Evolutionary conservation across 1,140 invertebrate genomes (phyloP).

Genomic region (Arctopsyche grandis): DNA sequence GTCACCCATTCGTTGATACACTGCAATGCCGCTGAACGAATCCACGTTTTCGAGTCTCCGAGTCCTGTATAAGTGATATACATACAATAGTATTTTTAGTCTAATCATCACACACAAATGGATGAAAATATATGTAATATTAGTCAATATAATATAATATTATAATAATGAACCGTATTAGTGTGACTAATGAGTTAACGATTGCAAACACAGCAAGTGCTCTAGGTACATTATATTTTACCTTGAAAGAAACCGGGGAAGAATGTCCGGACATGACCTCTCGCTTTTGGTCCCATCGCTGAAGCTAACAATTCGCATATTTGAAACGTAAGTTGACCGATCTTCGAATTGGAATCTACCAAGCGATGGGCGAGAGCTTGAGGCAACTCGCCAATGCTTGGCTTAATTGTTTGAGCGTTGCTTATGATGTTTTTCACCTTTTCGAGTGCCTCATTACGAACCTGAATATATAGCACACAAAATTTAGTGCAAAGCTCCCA

Average conservation of each 20-base stretch:
- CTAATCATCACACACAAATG: background rate
- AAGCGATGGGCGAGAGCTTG: constrained; percentile 80
- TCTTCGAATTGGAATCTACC: constrained; percentile 90
- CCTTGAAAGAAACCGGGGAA: constrained; percentile 87
- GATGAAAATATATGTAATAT: too few species aligned
- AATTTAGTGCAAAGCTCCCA: constrained; percentile 17
- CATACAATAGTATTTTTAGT: background rate
- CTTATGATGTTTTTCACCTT: constrained; percentile 80
- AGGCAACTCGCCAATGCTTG: constrained; percentile 84
- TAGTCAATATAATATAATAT: too few species aligned
- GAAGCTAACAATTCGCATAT: constrained; percentile 83
- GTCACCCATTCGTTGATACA: constrained; percentile 87
- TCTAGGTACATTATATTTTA: constrained; percentile 59
- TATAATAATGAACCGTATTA: too few species aligned
- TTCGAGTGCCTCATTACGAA: constrained; percentile 83
- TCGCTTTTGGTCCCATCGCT: constrained; percentile 84
- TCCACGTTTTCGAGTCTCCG: constrained; percentile 77
- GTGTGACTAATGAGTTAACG: too few species aligned
- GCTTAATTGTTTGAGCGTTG: constrained; percentile 82
- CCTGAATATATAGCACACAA: constrained; percentile 61
- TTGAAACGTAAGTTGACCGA: constrained; percentile 83
- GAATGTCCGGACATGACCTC: constrained; percentile 81
- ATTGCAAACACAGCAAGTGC: too few species aligned
- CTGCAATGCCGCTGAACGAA: constrained; percentile 79
- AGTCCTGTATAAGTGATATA: constrained; percentile 61